Evolutionary conservation across 2,113 vertebrate species (phyloP), one percentile per base, ranked within the genome.

Genomic region (Ptilonorhynchus violaceus): DNA sequence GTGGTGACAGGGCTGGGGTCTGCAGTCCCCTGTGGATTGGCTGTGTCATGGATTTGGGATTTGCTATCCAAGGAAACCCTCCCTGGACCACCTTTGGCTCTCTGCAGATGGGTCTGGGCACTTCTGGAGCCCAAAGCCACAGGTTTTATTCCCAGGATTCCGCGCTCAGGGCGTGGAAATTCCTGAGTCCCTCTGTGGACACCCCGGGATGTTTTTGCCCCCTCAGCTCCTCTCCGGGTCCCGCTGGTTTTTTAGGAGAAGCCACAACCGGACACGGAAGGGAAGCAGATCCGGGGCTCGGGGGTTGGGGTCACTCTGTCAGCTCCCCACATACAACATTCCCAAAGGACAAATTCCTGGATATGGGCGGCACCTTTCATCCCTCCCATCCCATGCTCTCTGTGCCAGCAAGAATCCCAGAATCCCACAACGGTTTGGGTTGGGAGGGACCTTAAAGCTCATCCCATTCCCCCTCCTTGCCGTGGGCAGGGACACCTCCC

Each of bases 181-280:
- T n/a, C 37, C 64, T 47, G 60, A 41, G 56, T 42, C 37, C 58
- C 35, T 20, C 47, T 75, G 64, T 47, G 41, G 39, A 69, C 35
- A 23, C 39, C 42, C 66, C 0, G 0, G 41, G 58, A 13, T 64
- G 19, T 19, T 30, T 3, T 2, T n/a, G 16, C n/a, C 24, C 28
- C 31, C 22, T 13, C 60, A 44, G 69, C 60, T 50, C 41, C 5
- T 39, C 14, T 11, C 60, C 75, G 28, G 30, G 33, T 52, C 56
- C 30, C 53, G 52, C 35, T 44, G 50, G 4, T 5, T 73, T 96
- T 60, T 80, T 21, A 15, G 49, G 39, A 79, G 49, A 73, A 80
- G 31, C 30, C 19, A 13, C 0, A 9, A 37, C 19, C 23, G 15
- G 37, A 10, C 33, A 4, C 27, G 0, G 0, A 80, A 85, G 23